Evolutionary conservation across 2,113 vertebrate species (phyloP).

Genomic region (Rhinogobius similis): DNA sequence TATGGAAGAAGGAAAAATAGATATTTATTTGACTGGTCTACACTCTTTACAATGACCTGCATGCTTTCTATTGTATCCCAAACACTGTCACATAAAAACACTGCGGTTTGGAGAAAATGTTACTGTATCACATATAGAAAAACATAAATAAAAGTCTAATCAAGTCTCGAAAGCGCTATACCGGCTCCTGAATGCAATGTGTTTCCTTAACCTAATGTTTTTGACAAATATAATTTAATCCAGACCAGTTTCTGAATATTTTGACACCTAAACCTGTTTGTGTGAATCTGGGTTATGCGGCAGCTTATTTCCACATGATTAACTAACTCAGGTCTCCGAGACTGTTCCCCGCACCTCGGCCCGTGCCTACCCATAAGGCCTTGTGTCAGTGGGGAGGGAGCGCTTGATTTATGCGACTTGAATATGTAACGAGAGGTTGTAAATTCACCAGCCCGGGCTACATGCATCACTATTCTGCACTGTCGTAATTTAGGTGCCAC

Average conservation of each 20-base stretch:
- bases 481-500: conserved; percentile 80
- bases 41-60: neutral
- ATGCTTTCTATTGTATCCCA: neutral
- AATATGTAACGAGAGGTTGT: conserved; percentile 92
- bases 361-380: conserved; percentile 83
- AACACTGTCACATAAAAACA: neutral
- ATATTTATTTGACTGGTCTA: neutral
- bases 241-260: neutral
- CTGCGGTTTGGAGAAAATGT: neutral
- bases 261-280: conserved; percentile 10
- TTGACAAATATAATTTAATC: conserved; percentile 4
- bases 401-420: conserved; percentile 89
- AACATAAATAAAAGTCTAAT: neutral
- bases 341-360: conserved; percentile 74
- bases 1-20: neutral
- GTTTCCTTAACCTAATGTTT: neutral
- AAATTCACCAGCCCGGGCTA: conserved; percentile 87
- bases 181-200: neutral
- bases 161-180: no score
- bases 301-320: conserved; percentile 74
- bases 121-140: neutral
- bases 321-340: conserved; percentile 61
- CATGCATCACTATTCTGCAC: conserved; percentile 65
- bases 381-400: conserved; percentile 86
- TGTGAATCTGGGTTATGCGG: conserved; percentile 84